Evolutionary conservation across 2,797 vertebrate species (phyloP), one percentile per base, ranked within the genome.

Genomic region (Yasuhikotakia modesta): DNA sequence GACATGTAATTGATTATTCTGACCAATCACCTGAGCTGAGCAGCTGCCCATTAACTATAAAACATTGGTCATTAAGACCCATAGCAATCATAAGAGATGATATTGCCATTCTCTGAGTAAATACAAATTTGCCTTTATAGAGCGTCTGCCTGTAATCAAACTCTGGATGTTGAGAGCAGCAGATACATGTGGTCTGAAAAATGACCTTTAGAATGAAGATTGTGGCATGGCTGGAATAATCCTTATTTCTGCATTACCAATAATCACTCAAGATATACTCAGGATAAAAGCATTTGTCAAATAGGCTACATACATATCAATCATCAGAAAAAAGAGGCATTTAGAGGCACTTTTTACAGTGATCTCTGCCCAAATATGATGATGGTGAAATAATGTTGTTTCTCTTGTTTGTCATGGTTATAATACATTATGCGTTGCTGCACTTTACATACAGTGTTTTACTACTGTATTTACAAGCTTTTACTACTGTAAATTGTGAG

Each of bases 1-100:
- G 73, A 69, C 60, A n/a, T 63, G 32, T 79, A 76, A 82, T 27
- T 67, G 70, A 79, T 74, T 75, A 79, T 86, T 79, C 67, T 70
- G 50, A 52, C 60, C 19, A 24, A 73, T 70, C 83, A 79, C 69
- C 79, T 85, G 72, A n/a, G n/a, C 66, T 80, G n/a, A n/a, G n/a
- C 72, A 65, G 71, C 46, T 58, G 39, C 53, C 45, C n/a, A n/a
- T n/a, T n/a, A n/a, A n/a, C n/a, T n/a, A n/a, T n/a, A n/a, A 30
- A 70, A 52, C 67, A 69, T 8, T 6, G 1, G 64, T 65, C 45
- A 72, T 81, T 79, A 79, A 65, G 70, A 63, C 50, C 24, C 17
- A 17, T 39, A 46, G 74, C 64, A 80, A 82, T 78, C 50, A 76
- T 67, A 77, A 79, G 65, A 75, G 81, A 77, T 79, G 11, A 76